Base-by-base conservation (phyloP, 2,888 invertebrate genomes). In the Xestia ashworthii region DNA sequence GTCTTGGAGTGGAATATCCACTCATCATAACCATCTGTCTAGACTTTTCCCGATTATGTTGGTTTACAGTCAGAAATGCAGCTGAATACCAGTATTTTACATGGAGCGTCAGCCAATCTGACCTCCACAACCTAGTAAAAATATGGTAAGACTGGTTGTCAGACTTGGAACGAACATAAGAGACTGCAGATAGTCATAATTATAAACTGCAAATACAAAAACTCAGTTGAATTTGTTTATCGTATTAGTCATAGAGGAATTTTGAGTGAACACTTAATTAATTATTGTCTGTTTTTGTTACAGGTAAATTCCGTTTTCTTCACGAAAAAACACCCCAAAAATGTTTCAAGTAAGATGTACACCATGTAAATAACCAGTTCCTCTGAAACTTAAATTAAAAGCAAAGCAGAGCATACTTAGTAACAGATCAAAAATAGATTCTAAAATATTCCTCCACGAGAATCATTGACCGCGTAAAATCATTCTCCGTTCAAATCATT, bases 401-500 rank as follows among this genome's bases (percentile, higher is more conserved):
- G 0, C 65, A 19, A 38, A 46, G 19, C 3, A 44, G 14, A 41
- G 25, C 4, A 14, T 55, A 62, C 58, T 68, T 16, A 25, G 50
- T 32, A 53, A 48, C 65, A 60, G 25, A 70, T 25, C 5, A 38
- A 67, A 76, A 82, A 86, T 69, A 83, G 74, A 80, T 53, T 60
- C 66, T 77, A 53, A 76, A 85, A 80, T 76, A 76, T 74, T 71
- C 62, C 41, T 53, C 64, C 58, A 38, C 44, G 16, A 38, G 62
- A 79, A 58, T 71, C 85, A 77, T 78, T 76, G 74, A 81, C 75
- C 73, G 77, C 79, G 62, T 83, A 74, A 87, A 88, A 88, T 82
- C 77, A 81, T 88, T 82, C 84, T 81, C 58, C 70, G 67, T 78
- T 74, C 75, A 87, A 85, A 85, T 83, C 84, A 82, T 77, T 81